Evolutionary conservation across 2,113 vertebrate genomes (phyloP).

Genomic region (Columbina picui): DNA sequence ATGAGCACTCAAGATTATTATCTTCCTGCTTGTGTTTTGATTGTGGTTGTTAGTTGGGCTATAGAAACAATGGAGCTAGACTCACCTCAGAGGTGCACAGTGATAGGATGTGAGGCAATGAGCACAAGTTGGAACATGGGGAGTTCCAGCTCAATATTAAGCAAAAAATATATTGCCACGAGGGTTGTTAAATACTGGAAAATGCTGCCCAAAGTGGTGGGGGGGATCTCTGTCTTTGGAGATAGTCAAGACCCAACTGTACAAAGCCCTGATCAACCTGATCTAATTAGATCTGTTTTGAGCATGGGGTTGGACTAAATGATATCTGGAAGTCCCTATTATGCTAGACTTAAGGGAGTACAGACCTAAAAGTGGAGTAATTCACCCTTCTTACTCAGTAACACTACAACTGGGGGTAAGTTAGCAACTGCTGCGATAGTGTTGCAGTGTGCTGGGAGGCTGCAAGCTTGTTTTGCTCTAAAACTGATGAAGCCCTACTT

Average conservation of each 20-base stretch:
- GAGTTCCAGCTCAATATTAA: neutral
- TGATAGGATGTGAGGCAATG: neutral
- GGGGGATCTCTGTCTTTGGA: neutral
- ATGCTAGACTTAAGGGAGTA: neutral
- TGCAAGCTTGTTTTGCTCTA: neutral
- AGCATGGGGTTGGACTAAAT: no score
- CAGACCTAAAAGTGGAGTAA: neutral
- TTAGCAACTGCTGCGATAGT: neutral
- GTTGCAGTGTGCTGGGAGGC: neutral
- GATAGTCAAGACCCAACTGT: no score
- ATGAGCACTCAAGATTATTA: neutral
- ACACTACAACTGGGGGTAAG: neutral
- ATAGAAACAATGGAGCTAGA: neutral
- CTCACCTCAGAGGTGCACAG: neutral
- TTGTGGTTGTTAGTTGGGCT: neutral
- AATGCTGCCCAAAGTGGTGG: neutral
- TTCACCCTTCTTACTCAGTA: neutral
- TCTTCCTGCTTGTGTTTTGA: neutral
- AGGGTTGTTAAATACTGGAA: neutral
- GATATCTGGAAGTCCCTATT: neutral
- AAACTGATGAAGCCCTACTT: neutral
- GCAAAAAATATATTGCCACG: neutral
- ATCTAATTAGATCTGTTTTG: no score
- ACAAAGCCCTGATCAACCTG: no score
- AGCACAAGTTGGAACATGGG: neutral